Base-by-base conservation (phyloP, 2,113 vertebrate genomes). In the Zosterops pallidus region DNA sequence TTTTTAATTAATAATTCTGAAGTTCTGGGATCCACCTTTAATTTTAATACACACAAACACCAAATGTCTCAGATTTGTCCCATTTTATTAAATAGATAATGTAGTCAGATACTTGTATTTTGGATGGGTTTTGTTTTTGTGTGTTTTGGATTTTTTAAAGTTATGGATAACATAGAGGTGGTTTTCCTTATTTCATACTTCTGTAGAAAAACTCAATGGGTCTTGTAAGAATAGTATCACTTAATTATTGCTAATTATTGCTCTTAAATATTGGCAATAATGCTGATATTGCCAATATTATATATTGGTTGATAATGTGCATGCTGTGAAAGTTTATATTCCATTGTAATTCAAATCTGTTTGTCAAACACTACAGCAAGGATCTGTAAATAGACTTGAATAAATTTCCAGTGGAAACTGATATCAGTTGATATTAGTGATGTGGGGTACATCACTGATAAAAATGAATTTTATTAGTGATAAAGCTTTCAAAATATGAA, bases 161-260 rank as follows among this genome's bases (percentile, higher is more conserved):
- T 81, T 53, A 49, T 2, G 1, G 22, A 68, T 29, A 6, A 12
- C 4, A 50, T 33, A 60, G 50, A 62, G 0, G 3, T 2, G 2
- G 0, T 59, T 92, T 86, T 52, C 25, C 8, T 6, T 47, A 49
- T 35, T 75, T 86, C 7, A 1, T 82, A 17, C 7, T 44, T 62
- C 29, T 57, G 6, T 49, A 52, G 31, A 5, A 91, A 46, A 81
- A 67, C 6, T 65, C 28, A 46, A 0, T 1, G 1, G 24, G 12
- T 62, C 20, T 7, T 55, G 19, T 25, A 63, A 14, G 26, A 71
- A 53, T 67, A 25, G 1, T 41, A 6, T 42, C 3, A 74, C 10
- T 62, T 80, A 65, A 74, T 28, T 57, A 39, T 31, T 67, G 19
- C 52, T 53, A 53, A 53, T 53, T 29, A 55, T 55, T 50, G 49